A percentile compares a stretch with the other conserved stretches of the same genome.
Evolutionary conservation across 1,140 invertebrate species (phyloP).

Genomic region (Ostrea edulis): DNA sequence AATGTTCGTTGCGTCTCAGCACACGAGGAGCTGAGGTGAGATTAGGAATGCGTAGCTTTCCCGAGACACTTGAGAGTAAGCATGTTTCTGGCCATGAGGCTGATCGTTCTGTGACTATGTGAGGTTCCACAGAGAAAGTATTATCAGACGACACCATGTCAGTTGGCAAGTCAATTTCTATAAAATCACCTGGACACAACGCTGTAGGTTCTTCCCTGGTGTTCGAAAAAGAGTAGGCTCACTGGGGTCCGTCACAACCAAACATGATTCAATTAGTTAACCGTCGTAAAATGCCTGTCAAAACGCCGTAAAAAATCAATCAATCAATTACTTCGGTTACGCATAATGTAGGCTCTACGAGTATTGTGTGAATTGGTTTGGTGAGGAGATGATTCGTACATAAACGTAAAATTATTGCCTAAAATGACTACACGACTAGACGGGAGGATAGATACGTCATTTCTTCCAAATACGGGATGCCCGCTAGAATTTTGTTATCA

Average conservation of each 20-base stretch:
- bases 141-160: constrained; percentile 26
- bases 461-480: constrained; percentile 43
- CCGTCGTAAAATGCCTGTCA: no score
- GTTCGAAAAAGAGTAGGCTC: no score
- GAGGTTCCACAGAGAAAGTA: constrained; percentile 39
- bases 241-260: no score
- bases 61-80: constrained; percentile 39
- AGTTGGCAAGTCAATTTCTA: constrained; percentile 52
- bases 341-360: constrained; percentile 9
- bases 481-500: constrained; percentile 44
- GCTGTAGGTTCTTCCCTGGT: constrained; percentile 36
- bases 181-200: constrained; percentile 53
- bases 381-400: no score
- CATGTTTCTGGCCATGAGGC: constrained; percentile 38
- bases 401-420: background rate
- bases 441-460: background rate
- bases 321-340: no score
- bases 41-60: constrained; percentile 60
- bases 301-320: no score
- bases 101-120: background rate
- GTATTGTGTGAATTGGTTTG: no score
- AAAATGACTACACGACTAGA: background rate
- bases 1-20: no score
- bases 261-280: no score
- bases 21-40: constrained; percentile 43